Evolutionary conservation across 2,888 invertebrate genomes (phyloP).

Genomic region (Oscheius myriophilus): DNA sequence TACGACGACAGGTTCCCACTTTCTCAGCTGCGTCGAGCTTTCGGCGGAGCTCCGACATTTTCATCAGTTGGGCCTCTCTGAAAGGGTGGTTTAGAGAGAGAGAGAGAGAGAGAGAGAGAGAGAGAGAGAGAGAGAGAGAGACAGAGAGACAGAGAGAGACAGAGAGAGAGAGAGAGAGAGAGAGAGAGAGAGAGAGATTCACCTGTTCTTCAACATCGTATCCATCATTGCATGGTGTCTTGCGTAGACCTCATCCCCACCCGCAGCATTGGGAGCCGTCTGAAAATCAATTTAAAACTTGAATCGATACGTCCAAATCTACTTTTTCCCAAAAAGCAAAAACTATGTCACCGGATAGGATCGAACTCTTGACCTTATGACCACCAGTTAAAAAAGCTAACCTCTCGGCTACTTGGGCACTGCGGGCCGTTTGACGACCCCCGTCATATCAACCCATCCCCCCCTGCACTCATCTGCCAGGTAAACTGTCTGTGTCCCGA

Average conservation of each 20-base stretch:
- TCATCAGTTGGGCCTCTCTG: slow-evolving; percentile 58
- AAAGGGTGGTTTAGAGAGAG: neutral
- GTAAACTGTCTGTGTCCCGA: too few species aligned
- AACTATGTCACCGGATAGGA: slow-evolving; percentile 6
- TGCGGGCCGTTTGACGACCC: neutral
- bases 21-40: slow-evolving; percentile 69
- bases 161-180: too few species aligned
- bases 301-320: too few species aligned
- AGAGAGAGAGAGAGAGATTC: neutral
- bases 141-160: too few species aligned
- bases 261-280: slow-evolving; percentile 1
- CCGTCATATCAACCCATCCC: neutral
- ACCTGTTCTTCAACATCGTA: slow-evolving; percentile 66
- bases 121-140: too few species aligned
- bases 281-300: neutral
- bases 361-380: too few species aligned
- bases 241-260: slow-evolving; percentile 62
- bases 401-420: neutral
- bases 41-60: slow-evolving; percentile 65
- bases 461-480: neutral
- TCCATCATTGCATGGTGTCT: slow-evolving; percentile 68
- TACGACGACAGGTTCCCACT: slow-evolving; percentile 50
- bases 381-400: too few species aligned
- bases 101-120: too few species aligned
- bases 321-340: too few species aligned